Percentiles rank a stretch among this genome's conserved stretches.
These are phyloP conservation scores for Ennomos fuscantarius DNA, from an alignment of 2,888 invertebrate species.

Conservation along the genomic window DNA sequence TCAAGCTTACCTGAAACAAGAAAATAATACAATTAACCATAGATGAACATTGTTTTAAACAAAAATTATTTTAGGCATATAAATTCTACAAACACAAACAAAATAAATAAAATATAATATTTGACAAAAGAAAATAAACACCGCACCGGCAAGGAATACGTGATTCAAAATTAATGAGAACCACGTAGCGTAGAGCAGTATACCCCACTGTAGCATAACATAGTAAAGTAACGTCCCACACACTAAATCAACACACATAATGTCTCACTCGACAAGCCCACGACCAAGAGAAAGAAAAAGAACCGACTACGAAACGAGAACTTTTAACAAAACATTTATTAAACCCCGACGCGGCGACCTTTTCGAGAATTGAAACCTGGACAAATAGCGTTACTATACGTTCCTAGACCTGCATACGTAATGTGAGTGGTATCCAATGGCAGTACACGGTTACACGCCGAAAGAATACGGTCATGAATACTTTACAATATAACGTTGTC, in stretches of 20 bases:
- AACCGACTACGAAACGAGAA: constrained; percentile 3
- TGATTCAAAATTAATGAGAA: constrained; percentile 4
- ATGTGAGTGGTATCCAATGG: constrained; percentile 29
- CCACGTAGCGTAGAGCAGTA: neutral
- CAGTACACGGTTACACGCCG: constrained; percentile 26
- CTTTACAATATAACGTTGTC: constrained; percentile 36
- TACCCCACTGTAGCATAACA: neutral
- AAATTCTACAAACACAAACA: neutral
- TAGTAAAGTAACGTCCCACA: constrained; percentile 17
- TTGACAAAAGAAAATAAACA: too few species aligned
- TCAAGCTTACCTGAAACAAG: constrained; percentile 44
- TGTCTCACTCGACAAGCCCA: constrained; percentile 9
- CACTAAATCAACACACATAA: constrained; percentile 20
- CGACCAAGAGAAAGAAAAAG: constrained; percentile 4
- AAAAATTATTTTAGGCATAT: neutral
- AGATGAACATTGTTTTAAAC: constrained; percentile 7
- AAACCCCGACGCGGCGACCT: constrained; percentile 35
- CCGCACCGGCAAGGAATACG: neutral
- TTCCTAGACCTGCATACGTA: constrained; percentile 26
- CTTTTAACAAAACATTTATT: constrained; percentile 26
- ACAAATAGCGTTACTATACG: constrained; percentile 30
- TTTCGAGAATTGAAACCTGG: constrained; percentile 43
- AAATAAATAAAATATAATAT: neutral
- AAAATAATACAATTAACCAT: constrained; percentile 33
- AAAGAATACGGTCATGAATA: constrained; percentile 42